These are phyloP conservation scores for Mola mola DNA, from an alignment of 2,113 vertebrate genomes.

Conservation along the genomic window DNA sequence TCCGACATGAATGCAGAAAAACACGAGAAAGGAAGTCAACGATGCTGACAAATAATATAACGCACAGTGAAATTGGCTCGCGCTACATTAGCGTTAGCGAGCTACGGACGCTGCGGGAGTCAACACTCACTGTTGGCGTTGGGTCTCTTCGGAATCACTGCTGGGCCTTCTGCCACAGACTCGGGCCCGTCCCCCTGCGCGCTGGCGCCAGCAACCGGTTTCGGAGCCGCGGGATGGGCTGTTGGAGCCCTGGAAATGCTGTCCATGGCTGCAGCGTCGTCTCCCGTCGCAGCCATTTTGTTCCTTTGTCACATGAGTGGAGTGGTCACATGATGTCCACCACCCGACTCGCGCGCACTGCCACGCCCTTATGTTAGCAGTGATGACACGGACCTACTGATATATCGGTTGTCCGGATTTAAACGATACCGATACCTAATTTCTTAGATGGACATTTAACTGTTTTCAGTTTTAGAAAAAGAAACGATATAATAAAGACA, in stretches of 20 bases:
- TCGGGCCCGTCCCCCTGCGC: constrained; percentile 33
- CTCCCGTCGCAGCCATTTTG: constrained; percentile 81
- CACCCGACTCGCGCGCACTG: constrained; percentile 37
- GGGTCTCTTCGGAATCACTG: constrained; percentile 61
- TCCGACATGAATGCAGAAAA: no score
- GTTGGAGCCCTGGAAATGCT: constrained; percentile 68
- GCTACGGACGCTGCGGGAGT: constrained; percentile 24
- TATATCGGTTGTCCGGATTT: no score
- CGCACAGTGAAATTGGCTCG: not conserved
- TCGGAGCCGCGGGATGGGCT: constrained; percentile 39
- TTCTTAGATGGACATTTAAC: no score
- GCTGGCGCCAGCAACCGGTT: not conserved
- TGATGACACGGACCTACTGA: no score
- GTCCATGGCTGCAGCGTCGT: constrained; percentile 77
- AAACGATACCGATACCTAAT: no score
- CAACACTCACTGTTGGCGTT: constrained; percentile 68
- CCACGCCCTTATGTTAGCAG: constrained; percentile 68
- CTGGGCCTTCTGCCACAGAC: constrained; percentile 35
- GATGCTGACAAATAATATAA: no score
- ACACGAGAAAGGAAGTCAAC: no score
- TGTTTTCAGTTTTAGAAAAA: no score
- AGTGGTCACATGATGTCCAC: constrained; percentile 72
- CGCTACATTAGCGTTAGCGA: constrained; percentile 43
- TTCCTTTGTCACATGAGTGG: constrained; percentile 76
- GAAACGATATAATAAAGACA: no score